Base-by-base conservation (phyloP, 2,113 vertebrate species). In the Colaptes auratus region DNA sequence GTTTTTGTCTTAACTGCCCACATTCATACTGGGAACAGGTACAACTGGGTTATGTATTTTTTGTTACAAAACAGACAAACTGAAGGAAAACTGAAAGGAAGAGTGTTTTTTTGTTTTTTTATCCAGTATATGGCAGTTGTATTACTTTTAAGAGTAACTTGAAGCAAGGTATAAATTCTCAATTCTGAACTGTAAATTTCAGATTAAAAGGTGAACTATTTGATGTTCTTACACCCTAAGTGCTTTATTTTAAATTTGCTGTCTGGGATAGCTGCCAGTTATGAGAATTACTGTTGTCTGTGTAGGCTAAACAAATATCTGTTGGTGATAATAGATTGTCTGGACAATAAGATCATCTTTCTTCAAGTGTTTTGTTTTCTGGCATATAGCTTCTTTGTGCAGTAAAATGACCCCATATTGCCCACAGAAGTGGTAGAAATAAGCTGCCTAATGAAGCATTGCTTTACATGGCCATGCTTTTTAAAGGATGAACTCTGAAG, bases 21-120 rank as follows among this genome's bases (percentile, higher is more conserved):
- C 4, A 2, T 53, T 66, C 20, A 1, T 33, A 16, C 9, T 21
- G 67, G 31, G 14, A 74, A 7, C 3, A 19, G 4, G n/a, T 86
- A 76, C 53, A 58, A 21, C 7, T 0, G 1, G 3, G 5, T 35
- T 83, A 8, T 0, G 0, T 10, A 3, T 64, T 67, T 86, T 39
- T 23, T 6, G 1, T 44, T 64, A 53, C 2, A 27, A 31, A 80
- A 52, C 7, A 44, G 10, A 18, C 31, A 64, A 33, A 60, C 28
- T 23, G 16, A 17, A 64, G 10, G 12, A 80, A 59, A 70, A 48
- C 10, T 56, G 19, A n/a, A 52, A 42, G 5, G 27, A 20, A 33
- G 10, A 8, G 14, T 1, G 1, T 6, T 27, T 55, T 76, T 79
- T 39, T n/a, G n/a, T 39, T 39, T 39, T 10, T 39, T 19, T 6